Evolutionary conservation across 1,140 invertebrate species (phyloP).

Genomic region (Lepeophtheirus salmonis): DNA sequence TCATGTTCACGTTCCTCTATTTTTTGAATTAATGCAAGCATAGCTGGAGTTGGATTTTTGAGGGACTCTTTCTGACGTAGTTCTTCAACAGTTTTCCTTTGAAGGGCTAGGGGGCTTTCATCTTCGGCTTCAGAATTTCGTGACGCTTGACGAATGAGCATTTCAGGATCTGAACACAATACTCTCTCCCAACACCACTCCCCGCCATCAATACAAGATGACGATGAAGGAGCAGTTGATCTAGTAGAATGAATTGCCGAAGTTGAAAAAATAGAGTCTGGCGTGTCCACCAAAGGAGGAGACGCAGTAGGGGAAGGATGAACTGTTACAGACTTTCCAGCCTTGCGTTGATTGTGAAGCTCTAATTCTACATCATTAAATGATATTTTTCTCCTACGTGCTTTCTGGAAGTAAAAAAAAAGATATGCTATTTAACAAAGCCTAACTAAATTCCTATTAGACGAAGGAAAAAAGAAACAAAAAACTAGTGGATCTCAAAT

Average conservation of each 20-base stretch:
- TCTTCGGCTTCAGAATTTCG: slow-evolving; percentile 11
- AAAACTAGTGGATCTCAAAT: neutral
- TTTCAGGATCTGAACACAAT: slow-evolving; percentile 9
- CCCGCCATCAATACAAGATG: too few relatives aligned
- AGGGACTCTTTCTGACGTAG: neutral
- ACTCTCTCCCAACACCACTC: slow-evolving; percentile 17
- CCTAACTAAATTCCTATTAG: too few relatives aligned
- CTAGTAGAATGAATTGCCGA: neutral
- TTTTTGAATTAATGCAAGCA: slow-evolving; percentile 1
- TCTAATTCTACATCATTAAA: neutral
- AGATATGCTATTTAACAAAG: too few relatives aligned
- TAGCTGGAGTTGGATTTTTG: slow-evolving; percentile 11
- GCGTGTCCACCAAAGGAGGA: too few relatives aligned
- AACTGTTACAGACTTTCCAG: neutral
- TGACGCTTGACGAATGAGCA: slow-evolving; percentile 14
- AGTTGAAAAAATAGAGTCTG: neutral
- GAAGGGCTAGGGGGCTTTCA: slow-evolving; percentile 5
- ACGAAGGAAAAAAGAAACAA: neutral
- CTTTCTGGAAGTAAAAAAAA: neutral
- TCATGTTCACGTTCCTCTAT: slow-evolving; percentile 9
- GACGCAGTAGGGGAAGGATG: neutral
- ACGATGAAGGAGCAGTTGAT: neutral
- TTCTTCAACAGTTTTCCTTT: slow-evolving; percentile 3
- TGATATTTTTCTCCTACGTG: neutral
- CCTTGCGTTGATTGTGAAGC: neutral